These are phyloP conservation scores for Hirudo medicinalis DNA, from an alignment of 1,140 invertebrate species.

Conservation along the genomic window DNA sequence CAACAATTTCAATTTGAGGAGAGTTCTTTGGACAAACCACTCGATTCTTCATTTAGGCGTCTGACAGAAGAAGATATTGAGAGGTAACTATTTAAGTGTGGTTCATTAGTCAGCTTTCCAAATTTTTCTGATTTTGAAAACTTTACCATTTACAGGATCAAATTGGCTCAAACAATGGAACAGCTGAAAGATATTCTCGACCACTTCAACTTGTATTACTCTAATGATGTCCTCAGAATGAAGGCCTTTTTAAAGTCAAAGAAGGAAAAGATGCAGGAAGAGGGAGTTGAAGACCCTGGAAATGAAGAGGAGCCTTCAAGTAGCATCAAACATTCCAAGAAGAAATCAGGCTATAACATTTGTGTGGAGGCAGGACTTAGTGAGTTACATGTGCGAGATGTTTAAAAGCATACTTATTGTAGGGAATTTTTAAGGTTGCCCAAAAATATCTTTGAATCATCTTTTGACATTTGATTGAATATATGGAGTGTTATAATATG, in stretches of 20 bases:
- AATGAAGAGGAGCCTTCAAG: constrained; percentile 43
- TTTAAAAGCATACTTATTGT: constrained; percentile 4
- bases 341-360: constrained; percentile 71
- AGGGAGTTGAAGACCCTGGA: constrained; percentile 46
- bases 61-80: constrained; percentile 78
- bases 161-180: constrained; percentile 68
- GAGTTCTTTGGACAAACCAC: constrained; percentile 63
- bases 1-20: constrained; percentile 73
- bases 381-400: constrained; percentile 30
- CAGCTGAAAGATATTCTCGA: constrained; percentile 82
- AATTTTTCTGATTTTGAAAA: constrained; percentile 9
- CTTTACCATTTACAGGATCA: constrained; percentile 30
- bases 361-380: constrained; percentile 71
- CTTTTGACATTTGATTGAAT: not conserved
- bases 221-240: constrained; percentile 69
- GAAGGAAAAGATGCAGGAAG: constrained; percentile 28
- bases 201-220: constrained; percentile 85
- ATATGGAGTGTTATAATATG: not conserved
- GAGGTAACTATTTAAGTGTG: constrained; percentile 34
- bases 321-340: constrained; percentile 63
- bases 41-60: constrained; percentile 65
- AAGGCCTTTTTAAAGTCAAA: constrained; percentile 53
- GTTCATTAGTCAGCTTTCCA: not conserved
- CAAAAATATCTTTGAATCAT: not conserved
- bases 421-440: not conserved